Evolutionary conservation across 2,888 invertebrate species (phyloP), one percentile per base, ranked within the genome.

Genomic region (Spilosoma lubricipeda): DNA sequence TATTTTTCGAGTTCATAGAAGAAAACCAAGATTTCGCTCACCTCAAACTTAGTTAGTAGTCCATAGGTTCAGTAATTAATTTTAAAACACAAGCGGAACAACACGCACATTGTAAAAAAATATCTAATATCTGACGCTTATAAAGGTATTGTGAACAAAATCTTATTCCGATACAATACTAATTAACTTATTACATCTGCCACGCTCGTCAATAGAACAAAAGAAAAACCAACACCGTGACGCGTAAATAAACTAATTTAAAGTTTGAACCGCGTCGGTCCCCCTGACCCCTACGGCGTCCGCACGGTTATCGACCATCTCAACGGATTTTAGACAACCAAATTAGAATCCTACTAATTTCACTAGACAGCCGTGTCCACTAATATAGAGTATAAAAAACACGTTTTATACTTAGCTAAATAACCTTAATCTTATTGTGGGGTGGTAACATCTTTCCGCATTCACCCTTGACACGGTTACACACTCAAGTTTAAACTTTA

Each of bases 341-440:
- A 85, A 85, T 85, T 85, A 83, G 84, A 84, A 85, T 77, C 77
- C 80, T 83, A 84, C 92, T 93, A 94, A 94, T 92, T 91, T 90
- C 90, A 87, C 88, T 90, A 92, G 94, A 95, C 95, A 95, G 94
- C 88, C 95, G 94, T 95, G 90, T 93, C 94, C 93, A 92, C 94
- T 93, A 91, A 93, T 91, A 93, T 87, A 93, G 87, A 89, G 88
- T 87, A 87, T 90, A 91, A 93, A 93, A 92, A 93, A 90, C 89
- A 85, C 83, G 83, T 85, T 89, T 91, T 92, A 90, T 93, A 94
- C 90, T 92, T 92, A 91, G 92, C 92, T 92, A 92, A 93, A 93
- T 93, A 92, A 93, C 90, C 87, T 89, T 91, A 93, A 94, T 92
- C 92, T 92, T 92, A 90, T 90, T 90, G 89, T 91, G 89, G 93